Conservation (phyloP, 2,797 vertebrate species). For the Sparidentex hasta region DNA sequence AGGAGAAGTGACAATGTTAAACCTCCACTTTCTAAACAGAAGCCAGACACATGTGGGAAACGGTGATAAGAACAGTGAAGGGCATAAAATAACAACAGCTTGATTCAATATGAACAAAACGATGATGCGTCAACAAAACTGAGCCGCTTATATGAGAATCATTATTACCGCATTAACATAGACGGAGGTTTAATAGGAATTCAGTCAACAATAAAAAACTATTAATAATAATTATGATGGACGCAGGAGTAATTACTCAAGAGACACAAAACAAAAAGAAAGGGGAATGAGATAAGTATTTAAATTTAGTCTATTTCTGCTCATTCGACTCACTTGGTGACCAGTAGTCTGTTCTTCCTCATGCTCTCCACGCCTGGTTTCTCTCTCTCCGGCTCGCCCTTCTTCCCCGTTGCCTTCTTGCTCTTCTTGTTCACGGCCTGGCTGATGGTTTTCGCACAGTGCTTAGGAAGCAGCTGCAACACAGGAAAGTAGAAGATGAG, state of each 20-base stretch:
- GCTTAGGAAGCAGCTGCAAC: conserved; percentile 94
- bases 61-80: not conserved
- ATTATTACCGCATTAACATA: not conserved
- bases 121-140: not conserved
- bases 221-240: not conserved
- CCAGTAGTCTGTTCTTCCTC: conserved; percentile 96
- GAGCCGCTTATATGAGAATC: not conserved
- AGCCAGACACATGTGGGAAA: not conserved
- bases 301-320: not conserved
- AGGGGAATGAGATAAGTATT: not conserved
- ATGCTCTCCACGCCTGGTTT: conserved; percentile 99
- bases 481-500: not conserved
- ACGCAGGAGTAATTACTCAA: not conserved
- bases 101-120: not conserved
- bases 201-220: not conserved
- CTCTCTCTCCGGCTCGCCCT: conserved; percentile 97
- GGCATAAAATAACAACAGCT: not conserved
- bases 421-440: conserved; percentile 99
- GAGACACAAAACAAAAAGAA: not conserved
- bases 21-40: not conserved
- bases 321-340: conserved; percentile 83
- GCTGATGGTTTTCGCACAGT: conserved; percentile 99
- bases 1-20: not conserved
- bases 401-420: conserved; percentile 96
- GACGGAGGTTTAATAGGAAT: not conserved